These are phyloP conservation scores for Aphis gossypii DNA, from an alignment of 1,140 invertebrate genomes.

Conservation along the genomic window DNA sequence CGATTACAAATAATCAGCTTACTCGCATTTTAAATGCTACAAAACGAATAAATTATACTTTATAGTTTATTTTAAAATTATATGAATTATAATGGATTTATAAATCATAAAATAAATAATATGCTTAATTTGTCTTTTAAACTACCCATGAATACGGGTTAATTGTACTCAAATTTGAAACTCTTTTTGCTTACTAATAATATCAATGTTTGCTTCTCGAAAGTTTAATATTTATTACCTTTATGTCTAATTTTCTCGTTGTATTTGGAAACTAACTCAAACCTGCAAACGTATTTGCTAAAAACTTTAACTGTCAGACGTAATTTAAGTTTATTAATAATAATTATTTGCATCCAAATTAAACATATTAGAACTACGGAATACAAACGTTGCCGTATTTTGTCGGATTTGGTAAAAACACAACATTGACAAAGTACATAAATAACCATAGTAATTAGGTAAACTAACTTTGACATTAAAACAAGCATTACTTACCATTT, in stretches of 20 bases:
- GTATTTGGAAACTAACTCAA: neutral
- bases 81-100: neutral
- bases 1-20: conserved; percentile 1
- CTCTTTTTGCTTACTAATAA: neutral
- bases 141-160: neutral
- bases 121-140: neutral
- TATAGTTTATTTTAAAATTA: neutral
- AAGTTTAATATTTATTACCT: conserved; percentile 24
- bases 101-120: neutral
- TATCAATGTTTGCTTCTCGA: conserved; percentile 4
- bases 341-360: neutral
- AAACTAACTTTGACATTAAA: neutral
- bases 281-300: neutral
- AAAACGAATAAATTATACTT: conserved; percentile 2
- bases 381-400: neutral
- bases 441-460: neutral
- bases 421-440: neutral
- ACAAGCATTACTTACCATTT: neutral
- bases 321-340: conserved; percentile 2
- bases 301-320: neutral
- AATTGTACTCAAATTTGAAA: neutral
- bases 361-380: neutral
- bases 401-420: neutral
- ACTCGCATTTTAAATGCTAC: neutral
- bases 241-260: neutral